phyloP scores from a whole-genome alignment of 2,113 vertebrate species.

The Tragelaphus scriptus region DNA sequence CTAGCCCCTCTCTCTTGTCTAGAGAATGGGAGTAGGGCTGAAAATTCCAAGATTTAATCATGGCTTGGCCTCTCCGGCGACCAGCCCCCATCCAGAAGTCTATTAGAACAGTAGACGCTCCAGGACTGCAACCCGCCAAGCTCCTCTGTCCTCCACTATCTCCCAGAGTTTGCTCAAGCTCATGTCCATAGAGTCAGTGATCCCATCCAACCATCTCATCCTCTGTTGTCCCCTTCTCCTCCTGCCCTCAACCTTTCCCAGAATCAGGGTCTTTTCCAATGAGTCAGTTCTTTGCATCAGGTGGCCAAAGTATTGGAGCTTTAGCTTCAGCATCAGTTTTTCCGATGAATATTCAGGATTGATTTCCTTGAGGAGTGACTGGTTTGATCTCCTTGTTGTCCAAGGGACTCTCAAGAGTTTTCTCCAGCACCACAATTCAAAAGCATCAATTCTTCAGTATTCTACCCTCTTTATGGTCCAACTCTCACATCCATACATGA shows the following conservation, averaged over 20 bases:
- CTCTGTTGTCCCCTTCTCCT: neutral
- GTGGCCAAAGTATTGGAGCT: neutral
- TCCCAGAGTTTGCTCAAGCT: fast-evolving
- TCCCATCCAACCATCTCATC: neutral
- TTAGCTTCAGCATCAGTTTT: neutral
- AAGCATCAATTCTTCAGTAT: neutral
- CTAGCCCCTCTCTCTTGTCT: neutral
- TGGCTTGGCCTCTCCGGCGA: neutral
- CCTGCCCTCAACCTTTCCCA: neutral
- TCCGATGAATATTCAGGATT: neutral
- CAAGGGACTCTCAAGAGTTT: neutral
- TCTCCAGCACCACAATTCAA: neutral
- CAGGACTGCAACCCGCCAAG: neutral
- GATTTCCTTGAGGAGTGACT: neutral
- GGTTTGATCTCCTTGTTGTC: neutral
- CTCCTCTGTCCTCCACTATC: neutral
- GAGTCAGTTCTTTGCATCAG: neutral
- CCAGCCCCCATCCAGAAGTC: neutral
- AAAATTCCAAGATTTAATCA: neutral
- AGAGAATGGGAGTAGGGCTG: neutral
- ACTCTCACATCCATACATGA: neutral
- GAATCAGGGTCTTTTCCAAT: neutral
- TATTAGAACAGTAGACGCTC: neutral
- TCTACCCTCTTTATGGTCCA: neutral
- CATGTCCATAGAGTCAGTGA: neutral